phyloP scores from a whole-genome alignment of 1,140 invertebrate genomes.

The Camponotus vicinus region DNA sequence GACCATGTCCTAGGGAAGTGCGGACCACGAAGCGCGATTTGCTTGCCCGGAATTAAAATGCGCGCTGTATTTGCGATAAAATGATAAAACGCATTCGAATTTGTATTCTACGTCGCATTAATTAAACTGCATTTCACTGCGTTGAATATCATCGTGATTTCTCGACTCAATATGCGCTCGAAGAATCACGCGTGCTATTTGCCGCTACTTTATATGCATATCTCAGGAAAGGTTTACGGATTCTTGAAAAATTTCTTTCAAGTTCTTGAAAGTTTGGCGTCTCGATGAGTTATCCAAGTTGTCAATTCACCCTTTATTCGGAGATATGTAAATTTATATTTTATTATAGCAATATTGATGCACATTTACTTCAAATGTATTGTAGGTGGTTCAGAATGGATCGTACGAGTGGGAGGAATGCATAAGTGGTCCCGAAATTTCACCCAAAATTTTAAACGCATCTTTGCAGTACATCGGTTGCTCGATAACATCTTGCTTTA shows the following conservation, averaged over 20 bases:
- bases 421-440: background rate
- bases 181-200: background rate
- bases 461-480: slow-evolving; percentile 14
- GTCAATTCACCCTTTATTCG: slow-evolving; percentile 32
- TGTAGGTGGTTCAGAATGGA: background rate
- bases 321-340: slow-evolving; percentile 17
- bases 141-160: background rate
- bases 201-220: slow-evolving; percentile 5
- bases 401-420: too few species aligned
- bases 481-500: slow-evolving; percentile 41
- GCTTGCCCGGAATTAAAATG: slow-evolving; percentile 33
- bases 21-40: slow-evolving; percentile 24
- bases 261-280: slow-evolving; percentile 35
- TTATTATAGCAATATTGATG: background rate
- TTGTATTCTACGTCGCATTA: slow-evolving; percentile 9
- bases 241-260: background rate
- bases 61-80: background rate
- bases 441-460: slow-evolving; percentile 14
- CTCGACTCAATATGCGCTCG: background rate
- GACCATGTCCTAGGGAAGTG: slow-evolving; percentile 14
- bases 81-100: slow-evolving; percentile 5
- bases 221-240: slow-evolving; percentile 15
- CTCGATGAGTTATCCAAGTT: background rate
- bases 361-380: background rate
- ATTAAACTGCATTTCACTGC: background rate